phyloP scores from a whole-genome alignment of 2,797 vertebrate species.

The Amniataba percoides region DNA sequence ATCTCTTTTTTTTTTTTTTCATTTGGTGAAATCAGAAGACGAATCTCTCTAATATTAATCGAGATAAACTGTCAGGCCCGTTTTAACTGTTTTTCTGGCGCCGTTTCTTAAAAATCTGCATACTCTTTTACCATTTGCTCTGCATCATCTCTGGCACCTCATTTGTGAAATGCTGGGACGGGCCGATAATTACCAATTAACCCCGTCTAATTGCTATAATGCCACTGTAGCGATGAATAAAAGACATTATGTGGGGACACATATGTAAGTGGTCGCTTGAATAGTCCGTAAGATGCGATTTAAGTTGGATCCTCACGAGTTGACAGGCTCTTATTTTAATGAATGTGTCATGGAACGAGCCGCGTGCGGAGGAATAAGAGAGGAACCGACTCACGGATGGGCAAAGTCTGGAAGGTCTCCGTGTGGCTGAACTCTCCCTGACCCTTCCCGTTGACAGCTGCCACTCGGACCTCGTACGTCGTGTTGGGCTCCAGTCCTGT shows the following conservation, averaged over 20 bases:
- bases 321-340: constrained; percentile 26
- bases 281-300: background rate
- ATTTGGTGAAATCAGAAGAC: constrained; percentile 2
- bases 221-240: background rate
- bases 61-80: background rate
- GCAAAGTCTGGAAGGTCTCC: constrained; percentile 95
- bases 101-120: too few species aligned
- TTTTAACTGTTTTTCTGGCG: constrained; percentile 3
- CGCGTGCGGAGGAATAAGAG: background rate
- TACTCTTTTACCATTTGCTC: too few species aligned
- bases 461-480: constrained; percentile 95
- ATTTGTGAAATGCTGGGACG: constrained; percentile 4
- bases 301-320: background rate
- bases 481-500: constrained; percentile 96
- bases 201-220: constrained; percentile 3
- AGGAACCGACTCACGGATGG: constrained; percentile 90
- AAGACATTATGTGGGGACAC: background rate
- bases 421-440: constrained; percentile 96
- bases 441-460: constrained; percentile 97
- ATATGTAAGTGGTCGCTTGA: background rate
- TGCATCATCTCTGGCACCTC: background rate
- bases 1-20: constrained; percentile 2
- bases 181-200: constrained; percentile 12
- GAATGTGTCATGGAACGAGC: background rate
- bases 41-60: constrained; percentile 1